A percentile compares a stretch with the other conserved stretches of the same genome.
These are phyloP conservation scores for Crypturellus undulatus DNA, from an alignment of 2,113 vertebrate species.

Conservation along the genomic window DNA sequence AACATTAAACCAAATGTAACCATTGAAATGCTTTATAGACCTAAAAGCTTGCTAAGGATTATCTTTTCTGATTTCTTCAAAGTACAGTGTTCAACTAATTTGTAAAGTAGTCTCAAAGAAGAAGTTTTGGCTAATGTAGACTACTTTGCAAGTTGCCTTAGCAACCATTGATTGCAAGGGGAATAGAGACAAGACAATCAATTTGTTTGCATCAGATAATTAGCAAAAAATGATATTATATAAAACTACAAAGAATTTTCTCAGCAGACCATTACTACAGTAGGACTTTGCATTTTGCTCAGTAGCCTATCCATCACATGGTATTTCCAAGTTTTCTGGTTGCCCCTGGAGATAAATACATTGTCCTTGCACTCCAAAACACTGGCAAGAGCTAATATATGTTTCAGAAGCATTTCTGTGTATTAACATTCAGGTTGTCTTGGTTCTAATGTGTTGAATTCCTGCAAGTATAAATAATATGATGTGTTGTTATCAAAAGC, in stretches of 20 bases:
- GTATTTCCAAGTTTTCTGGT: constrained; percentile 29
- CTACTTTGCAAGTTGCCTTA: constrained; percentile 33
- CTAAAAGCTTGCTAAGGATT: constrained; percentile 37
- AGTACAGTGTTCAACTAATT: constrained; percentile 36
- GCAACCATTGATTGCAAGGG: constrained; percentile 42
- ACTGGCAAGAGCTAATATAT: constrained; percentile 19
- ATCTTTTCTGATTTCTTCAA: constrained; percentile 46
- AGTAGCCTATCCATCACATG: neutral
- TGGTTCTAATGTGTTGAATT: constrained; percentile 54
- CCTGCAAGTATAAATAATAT: constrained; percentile 62
- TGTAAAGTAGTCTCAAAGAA: constrained; percentile 19
- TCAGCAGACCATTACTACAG: neutral
- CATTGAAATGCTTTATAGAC: constrained; percentile 21
- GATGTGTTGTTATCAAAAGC: constrained; percentile 57
- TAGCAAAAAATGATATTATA: constrained; percentile 41
- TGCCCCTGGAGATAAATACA: constrained; percentile 39
- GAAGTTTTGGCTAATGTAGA: constrained; percentile 7
- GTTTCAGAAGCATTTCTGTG: constrained; percentile 39
- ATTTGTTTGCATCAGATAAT: constrained; percentile 66
- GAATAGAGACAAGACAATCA: constrained; percentile 59
- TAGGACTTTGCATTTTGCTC: neutral
- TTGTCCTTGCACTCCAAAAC: constrained; percentile 41
- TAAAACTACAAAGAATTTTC: constrained; percentile 33
- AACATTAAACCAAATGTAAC: neutral
- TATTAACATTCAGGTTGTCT: constrained; percentile 68